phyloP scores from a whole-genome alignment of 2,797 vertebrate genomes.

The Premnoplex brunnescens region DNA sequence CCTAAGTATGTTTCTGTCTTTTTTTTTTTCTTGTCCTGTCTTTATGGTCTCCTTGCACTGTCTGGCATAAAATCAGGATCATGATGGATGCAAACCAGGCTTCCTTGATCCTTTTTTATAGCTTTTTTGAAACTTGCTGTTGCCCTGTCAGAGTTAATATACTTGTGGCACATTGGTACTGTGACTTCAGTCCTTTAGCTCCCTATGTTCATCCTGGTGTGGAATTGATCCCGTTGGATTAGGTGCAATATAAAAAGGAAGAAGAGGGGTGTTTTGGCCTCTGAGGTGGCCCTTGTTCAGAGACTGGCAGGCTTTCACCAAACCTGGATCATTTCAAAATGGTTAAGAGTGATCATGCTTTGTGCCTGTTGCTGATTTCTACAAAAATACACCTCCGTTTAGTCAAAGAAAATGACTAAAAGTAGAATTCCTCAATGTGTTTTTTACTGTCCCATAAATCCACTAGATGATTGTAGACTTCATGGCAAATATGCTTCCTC shows the following conservation, averaged over 20 bases:
- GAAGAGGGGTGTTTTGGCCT: not conserved
- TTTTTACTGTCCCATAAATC: not conserved
- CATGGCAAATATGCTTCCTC: not conserved
- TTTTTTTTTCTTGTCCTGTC: not conserved
- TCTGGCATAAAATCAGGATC: not conserved
- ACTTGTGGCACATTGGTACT: fast-evolving
- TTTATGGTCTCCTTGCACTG: not conserved
- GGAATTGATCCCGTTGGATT: not conserved
- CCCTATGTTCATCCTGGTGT: not conserved
- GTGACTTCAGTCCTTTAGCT: not conserved
- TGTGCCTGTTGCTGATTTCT: not conserved
- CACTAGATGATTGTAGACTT: not conserved
- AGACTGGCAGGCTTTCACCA: not conserved
- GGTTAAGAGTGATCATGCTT: not conserved
- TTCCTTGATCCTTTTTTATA: not conserved
- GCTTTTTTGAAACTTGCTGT: not conserved
- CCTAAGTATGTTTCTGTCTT: not conserved
- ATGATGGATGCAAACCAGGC: not conserved
- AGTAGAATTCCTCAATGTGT: not conserved
- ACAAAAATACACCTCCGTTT: not conserved
- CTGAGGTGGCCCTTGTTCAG: not conserved
- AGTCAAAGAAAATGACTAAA: not conserved
- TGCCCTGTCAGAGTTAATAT: not conserved
- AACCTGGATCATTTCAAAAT: not conserved
- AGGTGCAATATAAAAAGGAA: not conserved